Evolutionary conservation across 1,140 invertebrate species (phyloP).

Genomic region (Papilio aristodemus): DNA sequence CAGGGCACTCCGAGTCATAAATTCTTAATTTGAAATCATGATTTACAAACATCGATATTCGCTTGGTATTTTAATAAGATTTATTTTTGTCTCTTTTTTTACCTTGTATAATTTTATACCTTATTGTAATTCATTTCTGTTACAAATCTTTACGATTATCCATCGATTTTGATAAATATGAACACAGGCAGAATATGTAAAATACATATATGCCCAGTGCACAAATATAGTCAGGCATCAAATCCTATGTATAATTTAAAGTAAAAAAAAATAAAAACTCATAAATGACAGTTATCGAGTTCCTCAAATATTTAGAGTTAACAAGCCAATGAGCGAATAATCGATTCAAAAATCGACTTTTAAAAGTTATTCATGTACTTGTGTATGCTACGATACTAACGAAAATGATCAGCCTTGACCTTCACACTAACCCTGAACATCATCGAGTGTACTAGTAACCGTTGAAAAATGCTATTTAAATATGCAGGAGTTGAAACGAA

Average conservation of each 20-base stretch:
- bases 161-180: too few relatives aligned
- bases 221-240: too few relatives aligned
- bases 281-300: too few relatives aligned
- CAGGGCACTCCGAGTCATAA: neutral
- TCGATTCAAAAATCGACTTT: neutral
- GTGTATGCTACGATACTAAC: neutral
- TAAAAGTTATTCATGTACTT: neutral
- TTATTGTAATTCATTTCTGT: too few relatives aligned
- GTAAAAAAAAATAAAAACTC: too few relatives aligned
- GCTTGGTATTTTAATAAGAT: neutral
- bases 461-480: conserved; percentile 31
- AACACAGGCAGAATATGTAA: too few relatives aligned
- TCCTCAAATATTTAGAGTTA: too few relatives aligned
- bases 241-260: too few relatives aligned
- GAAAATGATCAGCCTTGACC: conserved; percentile 31
- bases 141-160: too few relatives aligned
- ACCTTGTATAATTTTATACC: too few relatives aligned
- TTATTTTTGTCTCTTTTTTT: too few relatives aligned
- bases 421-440: conserved; percentile 30
- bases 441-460: conserved; percentile 19
- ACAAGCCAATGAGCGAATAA: neutral
- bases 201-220: too few relatives aligned
- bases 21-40: neutral
- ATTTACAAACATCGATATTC: neutral
- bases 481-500: conserved; percentile 29